phyloP scores from a whole-genome alignment of 2,113 vertebrate species.

The Corythornis vintsioides region DNA sequence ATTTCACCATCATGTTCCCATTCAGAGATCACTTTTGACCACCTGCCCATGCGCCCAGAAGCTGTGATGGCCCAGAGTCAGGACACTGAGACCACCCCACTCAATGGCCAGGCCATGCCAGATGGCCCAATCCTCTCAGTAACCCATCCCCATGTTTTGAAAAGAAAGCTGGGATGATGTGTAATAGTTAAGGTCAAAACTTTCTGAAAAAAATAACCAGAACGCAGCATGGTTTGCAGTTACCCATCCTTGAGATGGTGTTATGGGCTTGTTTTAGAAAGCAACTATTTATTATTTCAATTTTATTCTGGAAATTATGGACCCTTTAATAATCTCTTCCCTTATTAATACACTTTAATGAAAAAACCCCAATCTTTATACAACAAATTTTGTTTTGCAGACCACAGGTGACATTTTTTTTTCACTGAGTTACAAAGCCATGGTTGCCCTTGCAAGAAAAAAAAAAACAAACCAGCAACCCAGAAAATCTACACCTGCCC shows the following conservation, averaged over 20 bases:
- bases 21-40: background rate
- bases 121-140: background rate
- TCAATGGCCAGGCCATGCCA: fast-evolving
- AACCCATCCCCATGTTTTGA: too few relatives aligned
- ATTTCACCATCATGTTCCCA: background rate
- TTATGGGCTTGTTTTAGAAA: background rate
- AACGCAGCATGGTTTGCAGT: background rate
- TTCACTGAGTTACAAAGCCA: background rate
- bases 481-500: background rate
- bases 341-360: background rate
- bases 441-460: background rate
- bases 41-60: fast-evolving
- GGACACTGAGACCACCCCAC: background rate
- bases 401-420: background rate
- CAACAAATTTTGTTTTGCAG: background rate
- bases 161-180: background rate
- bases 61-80: background rate
- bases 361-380: background rate
- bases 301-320: background rate
- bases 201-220: background rate
- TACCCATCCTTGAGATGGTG: background rate
- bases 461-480: too few relatives aligned
- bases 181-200: background rate
- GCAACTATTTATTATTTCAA: background rate
- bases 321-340: background rate